Base-by-base conservation (phyloP, 2,888 invertebrate genomes). In the Elegia similella region DNA sequence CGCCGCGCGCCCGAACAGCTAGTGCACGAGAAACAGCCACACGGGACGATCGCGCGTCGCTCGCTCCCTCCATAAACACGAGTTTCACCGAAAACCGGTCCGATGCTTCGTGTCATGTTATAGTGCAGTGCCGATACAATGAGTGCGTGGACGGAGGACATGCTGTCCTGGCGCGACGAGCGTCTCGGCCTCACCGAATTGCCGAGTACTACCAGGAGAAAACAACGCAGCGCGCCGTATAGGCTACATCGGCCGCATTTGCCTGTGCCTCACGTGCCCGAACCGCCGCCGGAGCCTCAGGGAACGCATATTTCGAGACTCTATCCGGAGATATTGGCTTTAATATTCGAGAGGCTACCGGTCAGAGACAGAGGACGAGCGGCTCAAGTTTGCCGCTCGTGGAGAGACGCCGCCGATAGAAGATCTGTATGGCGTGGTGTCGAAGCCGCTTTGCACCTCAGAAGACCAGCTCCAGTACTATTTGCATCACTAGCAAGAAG, bases 371-470 rank as follows among this genome's bases (percentile, higher is more conserved):
- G 97, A 78, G 98, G 98, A 1, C 93, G 96, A 46, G 98, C 96
- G 16, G 97, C 98, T 2, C 97, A 97, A 87, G 98, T 98, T 63
- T 97, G 97, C 83, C 93, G 94, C 58, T 92, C 96, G 59, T 98
- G 98, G 98, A 92, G 97, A 60, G 98, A 98, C 77, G 98, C 98
- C 48, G 96, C 97, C 32, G 98, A 98, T 85, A 95, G 96, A 72
- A 95, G 97, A 70, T 96, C 96, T 43, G 98, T 98, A 16, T 98
- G 98, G 98, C 94, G 97, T 68, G 97, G 97, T 55, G 97, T 98
- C 34, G 97, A 98, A 80, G 98, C 98, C 0, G 96, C 96, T 69
- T 86, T 98, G 63, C 98, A 98, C 82, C 93, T 98, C 53, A 93
- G 96, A 62, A 93, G 95, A 68, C 95, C 97, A 62, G 95, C 96